These are phyloP conservation scores for Drosophila multiciliata DNA, from an alignment of 2,888 invertebrate genomes.

Conservation along the genomic window DNA sequence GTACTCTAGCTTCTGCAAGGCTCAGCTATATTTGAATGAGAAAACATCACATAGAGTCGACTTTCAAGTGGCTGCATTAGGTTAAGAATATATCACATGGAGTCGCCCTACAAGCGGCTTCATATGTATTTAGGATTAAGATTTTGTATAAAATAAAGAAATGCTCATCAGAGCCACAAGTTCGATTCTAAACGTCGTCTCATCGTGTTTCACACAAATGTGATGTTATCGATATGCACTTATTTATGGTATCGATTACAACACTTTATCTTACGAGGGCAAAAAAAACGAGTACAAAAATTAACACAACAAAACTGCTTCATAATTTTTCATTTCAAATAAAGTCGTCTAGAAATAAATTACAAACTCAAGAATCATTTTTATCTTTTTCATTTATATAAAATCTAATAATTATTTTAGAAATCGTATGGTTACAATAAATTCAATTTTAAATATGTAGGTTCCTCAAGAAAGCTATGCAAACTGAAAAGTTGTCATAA, in stretches of 20 bases:
- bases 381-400: not conserved
- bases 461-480: not conserved
- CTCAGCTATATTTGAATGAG: too few relatives aligned
- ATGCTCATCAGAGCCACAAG: too few relatives aligned
- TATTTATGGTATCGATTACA: not conserved
- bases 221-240: not conserved
- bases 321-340: not conserved
- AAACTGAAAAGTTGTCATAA: not conserved
- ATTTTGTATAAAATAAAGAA: too few relatives aligned
- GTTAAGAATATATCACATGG: too few relatives aligned
- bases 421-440: not conserved
- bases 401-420: not conserved
- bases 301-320: not conserved
- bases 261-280: not conserved
- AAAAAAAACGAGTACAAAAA: not conserved
- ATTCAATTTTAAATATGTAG: not conserved
- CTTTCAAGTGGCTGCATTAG: too few relatives aligned
- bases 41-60: too few relatives aligned
- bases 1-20: too few relatives aligned
- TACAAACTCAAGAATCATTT: not conserved
- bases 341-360: not conserved
- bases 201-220: too few relatives aligned
- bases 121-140: too few relatives aligned
- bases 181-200: too few relatives aligned
- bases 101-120: too few relatives aligned